A percentile compares a stretch with the other conserved stretches of the same genome.
These are phyloP conservation scores for Parnassius glacialis DNA, from an alignment of 2,888 invertebrate species.

Conservation along the genomic window DNA sequence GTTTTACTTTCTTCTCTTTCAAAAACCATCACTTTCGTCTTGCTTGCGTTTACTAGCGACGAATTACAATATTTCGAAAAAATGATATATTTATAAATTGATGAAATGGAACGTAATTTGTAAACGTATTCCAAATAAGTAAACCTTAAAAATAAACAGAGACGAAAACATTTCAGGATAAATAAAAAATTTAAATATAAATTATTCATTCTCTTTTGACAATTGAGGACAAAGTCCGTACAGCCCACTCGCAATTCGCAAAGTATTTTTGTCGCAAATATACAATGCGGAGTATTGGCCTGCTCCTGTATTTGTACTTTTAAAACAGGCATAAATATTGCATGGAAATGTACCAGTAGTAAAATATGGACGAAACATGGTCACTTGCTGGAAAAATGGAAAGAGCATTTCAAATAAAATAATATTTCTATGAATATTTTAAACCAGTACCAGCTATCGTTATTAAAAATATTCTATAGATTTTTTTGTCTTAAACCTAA, in stretches of 20 bases:
- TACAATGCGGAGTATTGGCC: constrained; percentile 11
- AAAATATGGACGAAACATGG: constrained; percentile 1
- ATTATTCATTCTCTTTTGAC: constrained; percentile 5
- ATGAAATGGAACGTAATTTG: neutral
- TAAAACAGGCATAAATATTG: constrained; percentile 19
- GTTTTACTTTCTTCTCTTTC: no score
- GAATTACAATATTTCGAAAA: no score
- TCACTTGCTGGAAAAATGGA: constrained; percentile 3
- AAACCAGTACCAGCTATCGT: neutral
- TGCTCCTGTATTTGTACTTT: constrained; percentile 16
- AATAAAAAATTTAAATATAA: constrained; percentile 3
- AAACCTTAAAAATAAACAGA: constrained; percentile 20
- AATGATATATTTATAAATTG: no score
- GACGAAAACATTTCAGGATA: neutral
- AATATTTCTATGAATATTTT: neutral
- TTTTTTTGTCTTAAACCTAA: no score
- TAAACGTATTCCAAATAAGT: constrained; percentile 11
- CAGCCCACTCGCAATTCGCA: constrained; percentile 2
- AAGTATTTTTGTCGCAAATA: constrained; percentile 11
- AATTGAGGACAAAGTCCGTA: neutral
- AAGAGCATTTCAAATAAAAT: neutral
- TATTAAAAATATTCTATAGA: no score
- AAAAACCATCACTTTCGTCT: no score
- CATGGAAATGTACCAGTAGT: constrained; percentile 6
- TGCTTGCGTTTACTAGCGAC: no score